phyloP scores from a whole-genome alignment of 2,888 invertebrate species.

The Caenorhabditis sp. region DNA sequence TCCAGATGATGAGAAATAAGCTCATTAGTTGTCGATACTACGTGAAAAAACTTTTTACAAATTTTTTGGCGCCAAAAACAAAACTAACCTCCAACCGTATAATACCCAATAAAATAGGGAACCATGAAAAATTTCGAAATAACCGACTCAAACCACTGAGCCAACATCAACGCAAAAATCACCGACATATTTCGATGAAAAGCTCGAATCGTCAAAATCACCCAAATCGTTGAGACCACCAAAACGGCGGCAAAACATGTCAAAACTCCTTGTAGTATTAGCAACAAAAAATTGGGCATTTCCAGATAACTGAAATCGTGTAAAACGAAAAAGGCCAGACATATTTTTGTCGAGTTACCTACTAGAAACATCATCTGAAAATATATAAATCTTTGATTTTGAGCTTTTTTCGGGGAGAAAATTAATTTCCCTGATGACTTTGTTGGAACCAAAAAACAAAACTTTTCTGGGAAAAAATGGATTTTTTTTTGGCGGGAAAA shows the following conservation, averaged over 20 bases:
- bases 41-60: no score
- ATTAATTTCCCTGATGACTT: no score
- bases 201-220: neutral
- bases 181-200: slow-evolving; percentile 12
- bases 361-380: neutral
- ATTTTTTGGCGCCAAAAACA: no score
- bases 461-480: no score
- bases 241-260: neutral
- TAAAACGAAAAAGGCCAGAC: neutral
- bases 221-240: neutral
- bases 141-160: slow-evolving; percentile 13
- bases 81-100: slow-evolving; percentile 2
- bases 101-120: slow-evolving; percentile 14
- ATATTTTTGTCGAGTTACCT: neutral
- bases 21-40: no score
- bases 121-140: slow-evolving; percentile 7
- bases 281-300: neutral
- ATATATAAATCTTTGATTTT: no score
- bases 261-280: neutral
- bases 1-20: no score
- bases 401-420: no score
- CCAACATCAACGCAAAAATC: neutral
- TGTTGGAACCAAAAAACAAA: no score
- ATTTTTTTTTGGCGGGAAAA: no score
- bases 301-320: neutral